Evolutionary conservation across 2,888 invertebrate species (phyloP), one percentile per base, ranked within the genome.

Genomic region (Vandiemenella viatica): DNA sequence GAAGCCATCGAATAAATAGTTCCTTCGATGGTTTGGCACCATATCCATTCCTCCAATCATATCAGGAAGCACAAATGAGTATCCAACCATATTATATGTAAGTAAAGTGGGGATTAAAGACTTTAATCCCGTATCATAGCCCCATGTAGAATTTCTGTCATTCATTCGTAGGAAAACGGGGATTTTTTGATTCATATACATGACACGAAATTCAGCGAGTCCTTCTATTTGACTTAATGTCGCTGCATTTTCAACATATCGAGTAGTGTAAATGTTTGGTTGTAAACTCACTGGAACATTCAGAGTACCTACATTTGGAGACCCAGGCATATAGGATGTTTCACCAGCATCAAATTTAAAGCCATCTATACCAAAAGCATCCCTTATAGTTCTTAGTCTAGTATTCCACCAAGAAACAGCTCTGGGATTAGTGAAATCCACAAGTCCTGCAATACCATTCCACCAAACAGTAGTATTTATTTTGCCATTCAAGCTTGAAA

Each of bases 341-440:
- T 87, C 86, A 22, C 87, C 89, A 40, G 86, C 87, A 59, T 88
- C 86, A 58, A 89, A 87, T 66, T 87, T 87, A 56, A 84, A 77
- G 50, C 79, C 77, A 58, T 83, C 80, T 17, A 89, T 75, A 1
- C 77, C 80, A 46, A 76, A 76, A 4, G 73, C 68, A 0, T 69
- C 65, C 55, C 77, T 67, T 2, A 91, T 55, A 4, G 23, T 41
- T 48, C n/a, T 50, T 46, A 45, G 43, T 21, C 26, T 46, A 7
- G 51, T 47, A n/a, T 52, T 46, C 56, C 60, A 72, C 71, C 71
- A 70, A 1, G 68, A 55, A 0, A 72, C 69, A 0, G 83, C 83
- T 19, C 72, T 71, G 0, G 74, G 67, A 61, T 85, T 83, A 0
- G 84, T 82, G 59, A 83, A 80, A 66, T 89, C 87, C 21, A 88